phyloP scores from a whole-genome alignment of 2,113 vertebrate genomes.

The Anarhynchus alexandrinus region DNA sequence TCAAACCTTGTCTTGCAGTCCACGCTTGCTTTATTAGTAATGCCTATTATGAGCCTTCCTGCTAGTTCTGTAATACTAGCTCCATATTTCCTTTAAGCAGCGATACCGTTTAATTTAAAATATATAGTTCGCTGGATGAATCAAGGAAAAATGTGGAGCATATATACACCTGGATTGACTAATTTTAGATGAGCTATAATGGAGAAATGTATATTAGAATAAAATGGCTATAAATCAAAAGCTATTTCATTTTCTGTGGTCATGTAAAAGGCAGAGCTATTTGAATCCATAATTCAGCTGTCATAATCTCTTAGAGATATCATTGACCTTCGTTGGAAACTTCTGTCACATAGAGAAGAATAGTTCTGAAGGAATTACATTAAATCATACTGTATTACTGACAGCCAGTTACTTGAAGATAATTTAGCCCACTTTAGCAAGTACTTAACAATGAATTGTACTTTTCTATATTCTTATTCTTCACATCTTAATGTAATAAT shows the following conservation, averaged over 20 bases:
- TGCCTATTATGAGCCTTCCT: neutral
- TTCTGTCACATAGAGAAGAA: constrained; percentile 58
- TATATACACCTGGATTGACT: constrained; percentile 21
- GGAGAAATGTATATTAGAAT: constrained; percentile 50
- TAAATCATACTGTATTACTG: constrained; percentile 49
- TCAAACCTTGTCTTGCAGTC: neutral
- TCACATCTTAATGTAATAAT: neutral
- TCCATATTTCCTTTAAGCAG: constrained; percentile 1
- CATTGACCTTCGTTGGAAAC: constrained; percentile 64
- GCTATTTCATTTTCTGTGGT: constrained; percentile 58
- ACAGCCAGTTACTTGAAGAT: constrained; percentile 27
- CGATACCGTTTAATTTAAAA: constrained; percentile 46
- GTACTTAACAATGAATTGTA: constrained; percentile 49
- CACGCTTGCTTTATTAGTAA: neutral
- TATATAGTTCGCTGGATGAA: constrained; percentile 8
- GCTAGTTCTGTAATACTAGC: neutral
- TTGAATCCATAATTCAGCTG: constrained; percentile 67
- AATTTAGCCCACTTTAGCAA: constrained; percentile 58
- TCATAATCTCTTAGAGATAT: constrained; percentile 65
- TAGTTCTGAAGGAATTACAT: constrained; percentile 22
- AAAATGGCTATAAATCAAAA: constrained; percentile 64
- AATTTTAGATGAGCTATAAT: constrained; percentile 58
- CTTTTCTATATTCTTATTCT: constrained; percentile 38
- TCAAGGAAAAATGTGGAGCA: constrained; percentile 22
- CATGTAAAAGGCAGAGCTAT: constrained; percentile 53